Evolutionary conservation across 1,140 invertebrate species (phyloP), one percentile per base, ranked within the genome.

Genomic region (Andrena cerasifolii): DNA sequence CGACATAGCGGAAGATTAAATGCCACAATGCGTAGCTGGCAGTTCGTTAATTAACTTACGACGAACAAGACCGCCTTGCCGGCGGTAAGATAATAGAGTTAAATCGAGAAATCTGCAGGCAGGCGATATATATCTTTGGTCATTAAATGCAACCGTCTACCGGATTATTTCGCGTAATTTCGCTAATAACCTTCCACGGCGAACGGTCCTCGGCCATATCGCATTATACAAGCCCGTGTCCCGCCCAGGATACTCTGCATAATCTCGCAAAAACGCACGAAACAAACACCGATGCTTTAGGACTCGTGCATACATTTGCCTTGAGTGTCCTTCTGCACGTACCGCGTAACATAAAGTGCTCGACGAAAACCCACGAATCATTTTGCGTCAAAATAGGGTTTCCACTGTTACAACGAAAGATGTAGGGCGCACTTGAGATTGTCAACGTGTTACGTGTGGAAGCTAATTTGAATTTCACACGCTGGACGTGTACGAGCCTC

Each of bases 21-120:
- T 5, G 36, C 43, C 54, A 18, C 53, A 61, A 66, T 62, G 26
- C 36, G 47, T 8, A 7, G n/a, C 43, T 59, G 58, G 28, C 54
- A 45, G 47, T 54, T 58, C 47, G 78, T 80, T 80, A 80, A 80
- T 80, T 77, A 78, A 80, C 70, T 80, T 53, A 59, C 58, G 40
- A 71, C 40, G 49, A 40, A 61, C 14, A 70, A 77, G 65, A 80
- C 49, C 24, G 58, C 62, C 51, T 53, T 28, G 51, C 66, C 12
- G 33, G 31, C 26, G 24, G n/a, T 18, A 43, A 16, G 66, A 71
- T 71, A 71, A 78, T 71, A 36, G 66, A 78, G 59, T 71, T 26
- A 33, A 40, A 59, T 63, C 58, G 58, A 80, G 61, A 78, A 79
- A 63, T 8, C 43, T 54, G 33, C 43, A 18, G 51, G 6, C 33